Conservation (phyloP, 2,888 invertebrate species). For the Megalurothrips usitatus region DNA sequence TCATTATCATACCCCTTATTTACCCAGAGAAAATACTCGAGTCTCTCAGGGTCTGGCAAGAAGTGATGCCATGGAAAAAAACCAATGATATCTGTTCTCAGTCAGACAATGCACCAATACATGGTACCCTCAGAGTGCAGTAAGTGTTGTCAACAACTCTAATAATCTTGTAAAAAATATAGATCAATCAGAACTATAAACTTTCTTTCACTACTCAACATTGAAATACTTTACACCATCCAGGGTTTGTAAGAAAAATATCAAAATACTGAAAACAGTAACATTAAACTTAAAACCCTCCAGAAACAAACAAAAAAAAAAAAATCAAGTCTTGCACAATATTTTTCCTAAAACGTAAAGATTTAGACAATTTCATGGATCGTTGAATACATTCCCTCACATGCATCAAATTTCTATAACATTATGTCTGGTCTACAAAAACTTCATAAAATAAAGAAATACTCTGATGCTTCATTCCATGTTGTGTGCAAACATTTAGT, state of each 20-base stretch:
- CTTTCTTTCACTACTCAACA: conserved; percentile 25
- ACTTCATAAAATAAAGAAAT: background rate
- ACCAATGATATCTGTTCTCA: background rate
- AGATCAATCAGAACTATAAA: conserved; percentile 25
- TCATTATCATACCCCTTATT: too few species aligned
- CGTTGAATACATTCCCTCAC: background rate
- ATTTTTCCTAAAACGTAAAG: background rate
- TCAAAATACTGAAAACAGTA: conserved; percentile 13
- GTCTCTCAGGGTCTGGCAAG: background rate
- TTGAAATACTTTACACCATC: conserved; percentile 21
- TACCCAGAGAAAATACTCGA: background rate
- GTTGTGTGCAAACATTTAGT: background rate
- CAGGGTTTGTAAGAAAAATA: conserved; percentile 23
- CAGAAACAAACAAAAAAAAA: background rate
- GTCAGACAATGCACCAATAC: conserved; percentile 18
- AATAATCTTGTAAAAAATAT: conserved; percentile 21
- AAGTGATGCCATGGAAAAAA: background rate
- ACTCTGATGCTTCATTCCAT: background rate
- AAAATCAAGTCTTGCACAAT: background rate
- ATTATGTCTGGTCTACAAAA: background rate
- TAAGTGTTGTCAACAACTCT: background rate
- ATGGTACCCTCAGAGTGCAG: background rate
- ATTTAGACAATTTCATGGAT: background rate
- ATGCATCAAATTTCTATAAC: background rate
- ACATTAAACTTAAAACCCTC: background rate